phyloP scores from a whole-genome alignment of 2,888 invertebrate genomes.

The Sinodicranocentrus sp. region DNA sequence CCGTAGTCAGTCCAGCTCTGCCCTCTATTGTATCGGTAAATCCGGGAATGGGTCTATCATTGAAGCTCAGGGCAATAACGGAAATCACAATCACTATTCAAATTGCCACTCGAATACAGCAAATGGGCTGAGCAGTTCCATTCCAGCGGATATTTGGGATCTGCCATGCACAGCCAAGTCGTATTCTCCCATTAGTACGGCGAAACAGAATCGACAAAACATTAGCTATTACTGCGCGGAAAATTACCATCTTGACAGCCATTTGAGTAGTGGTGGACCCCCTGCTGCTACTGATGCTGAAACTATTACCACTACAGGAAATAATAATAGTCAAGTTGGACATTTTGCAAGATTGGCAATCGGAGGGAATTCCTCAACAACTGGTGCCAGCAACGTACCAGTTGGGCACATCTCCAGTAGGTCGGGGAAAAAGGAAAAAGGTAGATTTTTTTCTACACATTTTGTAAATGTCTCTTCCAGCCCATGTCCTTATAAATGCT shows the following conservation, averaged over 20 bases:
- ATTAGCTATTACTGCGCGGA: conserved; percentile 63
- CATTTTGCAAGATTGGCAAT: conserved; percentile 62
- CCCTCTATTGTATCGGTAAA: conserved; percentile 74
- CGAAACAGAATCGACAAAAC: conserved; percentile 68
- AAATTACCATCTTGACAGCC: conserved; percentile 67
- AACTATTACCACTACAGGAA: conserved; percentile 57
- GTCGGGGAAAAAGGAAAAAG: conserved; percentile 68
- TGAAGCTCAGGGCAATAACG: conserved; percentile 58
- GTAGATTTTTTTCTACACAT: conserved; percentile 32
- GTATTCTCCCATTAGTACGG: conserved; percentile 71
- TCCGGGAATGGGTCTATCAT: conserved; percentile 60
- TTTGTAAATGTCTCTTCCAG: not conserved
- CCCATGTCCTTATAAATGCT: conserved; percentile 19
- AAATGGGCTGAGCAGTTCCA: conserved; percentile 73
- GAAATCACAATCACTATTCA: conserved; percentile 62
- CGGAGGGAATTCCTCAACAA: conserved; percentile 54
- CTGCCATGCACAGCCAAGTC: conserved; percentile 72
- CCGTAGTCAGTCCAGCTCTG: conserved; percentile 75
- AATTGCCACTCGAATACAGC: conserved; percentile 57
- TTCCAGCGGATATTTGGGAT: conserved; percentile 75
- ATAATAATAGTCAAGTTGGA: conserved; percentile 60
- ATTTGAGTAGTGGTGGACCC: conserved; percentile 48
- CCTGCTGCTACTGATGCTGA: conserved; percentile 36
- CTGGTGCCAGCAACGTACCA: conserved; percentile 61
- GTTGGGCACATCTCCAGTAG: conserved; percentile 66